Evolutionary conservation across 2,888 invertebrate species (phyloP), one percentile per base, ranked within the genome.

Genomic region (Sinodicranocentrus sp.): DNA sequence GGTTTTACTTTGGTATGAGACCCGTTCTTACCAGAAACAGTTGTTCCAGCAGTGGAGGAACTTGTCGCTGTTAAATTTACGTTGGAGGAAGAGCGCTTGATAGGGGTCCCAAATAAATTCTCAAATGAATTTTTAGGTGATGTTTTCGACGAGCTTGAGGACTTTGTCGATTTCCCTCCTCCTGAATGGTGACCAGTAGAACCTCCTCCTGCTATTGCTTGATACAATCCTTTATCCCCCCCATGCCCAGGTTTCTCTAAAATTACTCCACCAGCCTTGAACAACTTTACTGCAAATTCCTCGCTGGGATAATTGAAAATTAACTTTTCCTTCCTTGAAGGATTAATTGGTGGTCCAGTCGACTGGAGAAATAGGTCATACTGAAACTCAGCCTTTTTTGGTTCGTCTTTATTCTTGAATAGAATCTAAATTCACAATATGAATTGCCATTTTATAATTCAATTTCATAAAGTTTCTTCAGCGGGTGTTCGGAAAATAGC

Each of bases 301-400:
- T 97, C 97, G 84, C 95, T 94, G 6, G 97, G 96, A 89, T 94
- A 95, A 89, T 93, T 93, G 90, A 98, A 97, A 68, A 96, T 94
- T 90, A 96, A 94, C 89, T 95, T 95, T 90, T 98, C 97, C 89
- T 94, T 94, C 83, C 95, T 93, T 82, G 93, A 93, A 88, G 94
- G 94, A 89, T 92, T 93, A 83, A 95, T 93, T 2, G 95, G 92
- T 63, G 94, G 94, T 1, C 95, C 95, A 88, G 93, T 93, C 15
- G 93, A 92, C 91, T 96, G 95, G 83, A 98, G 92, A 89, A 94
- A 93, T 87, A 98, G 93, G 91, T 98, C 97, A 92, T 98, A 98
- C 73, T 93, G 92, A 90, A 89, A 92, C 26, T 89, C 89, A 75
- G 96, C 94, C 89, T 95, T 96, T 90, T 95, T 96, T 10, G 97